Evolutionary conservation across 2,113 vertebrate genomes (phyloP), one percentile per base, ranked within the genome.

Genomic region (rat (Rattus norvegicus)): DNA sequence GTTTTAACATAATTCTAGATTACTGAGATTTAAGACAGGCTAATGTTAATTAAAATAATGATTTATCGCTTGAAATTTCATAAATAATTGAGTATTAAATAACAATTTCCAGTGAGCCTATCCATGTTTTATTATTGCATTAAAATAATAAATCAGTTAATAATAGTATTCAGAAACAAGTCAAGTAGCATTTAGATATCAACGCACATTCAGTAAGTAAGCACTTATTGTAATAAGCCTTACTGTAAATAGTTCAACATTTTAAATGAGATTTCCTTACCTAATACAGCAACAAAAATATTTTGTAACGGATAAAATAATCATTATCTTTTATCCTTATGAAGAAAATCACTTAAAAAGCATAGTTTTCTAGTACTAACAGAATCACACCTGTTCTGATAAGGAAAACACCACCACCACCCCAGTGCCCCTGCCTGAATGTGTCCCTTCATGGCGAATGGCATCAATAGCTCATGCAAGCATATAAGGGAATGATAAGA

Each of bases 21-120:
- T 97, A 93, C 47, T 94, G 90, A 95, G 86, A 79, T 98, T 97
- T 92, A 94, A 96, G 77, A 96, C 94, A 85, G 97, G 93, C 97
- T 96, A 92, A 63, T 95, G 92, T 96, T 97, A 97, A 97, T 94
- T 97, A 96, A 98, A 98, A 97, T 88, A 96, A 92, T 67, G 73
- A 63, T 43, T 33, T 19, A 56, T 10, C 81, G 65, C 65, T 26
- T 47, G n/a, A 65, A 90, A 47, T 1, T 67, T 94, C 4, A 61
- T 96, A 2, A 91, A 88, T 70, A 65, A 20, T 49, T 77, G 87
- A 94, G 8, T 85, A 28, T 56, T 5, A 93, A 19, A 59, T 94
- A 86, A 95, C 86, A 59, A 81, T 9, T 56, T 72, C 7, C 6
- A 67, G 1, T 89, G 20, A 88, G 2, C 56, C 19, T 84, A 20